Evolutionary conservation across 2,113 vertebrate genomes (phyloP), one percentile per base, ranked within the genome.

Genomic region (Tauraco erythrolophus): DNA sequence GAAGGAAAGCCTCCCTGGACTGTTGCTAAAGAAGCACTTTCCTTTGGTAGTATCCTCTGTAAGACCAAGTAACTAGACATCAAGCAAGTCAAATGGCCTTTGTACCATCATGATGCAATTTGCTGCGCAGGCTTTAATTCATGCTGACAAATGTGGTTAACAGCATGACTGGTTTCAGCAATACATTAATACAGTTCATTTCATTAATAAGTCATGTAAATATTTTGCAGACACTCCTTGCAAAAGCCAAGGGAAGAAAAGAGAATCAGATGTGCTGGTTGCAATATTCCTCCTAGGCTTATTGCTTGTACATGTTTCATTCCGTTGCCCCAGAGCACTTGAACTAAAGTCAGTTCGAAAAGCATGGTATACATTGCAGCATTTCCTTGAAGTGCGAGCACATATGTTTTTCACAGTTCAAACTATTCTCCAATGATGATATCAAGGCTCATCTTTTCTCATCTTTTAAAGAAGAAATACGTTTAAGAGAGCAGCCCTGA

Each of bases 91-190:
- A 84, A 37, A 28, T 48, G 71, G 53, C 56, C 45, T 68, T 87
- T 92, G 48, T 66, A 35, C 33, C 57, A n/a, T 95, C 39, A 1
- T 83, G 61, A 72, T 75, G 35, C 43, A 83, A 11, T 85, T 95
- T 79, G 70, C 79, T 70, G 70, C 45, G 53, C 1, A 0, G 45
- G n/a, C 41, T 84, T 56, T 92, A 91, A 96, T 94, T 92, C 4
- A 3, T 81, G 84, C 77, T 97, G 96, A 95, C 92, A 94, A 30
- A 78, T 75, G 85, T 65, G 45, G 84, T 94, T 94, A 88, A 79
- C 84, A 72, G 77, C 75, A 30, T 88, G 79, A 74, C 84, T 94
- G 43, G 45, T 84, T 91, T 94, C 91, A 95, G 88, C 65, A 89
- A 61, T 84, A 50, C 65, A 45, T 45, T 93, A 81, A 57, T 92